Percentiles rank a stretch among this genome's conserved stretches.
Evolutionary conservation across 2,888 invertebrate species (phyloP).

Genomic region (Seladonia tumulorum): DNA sequence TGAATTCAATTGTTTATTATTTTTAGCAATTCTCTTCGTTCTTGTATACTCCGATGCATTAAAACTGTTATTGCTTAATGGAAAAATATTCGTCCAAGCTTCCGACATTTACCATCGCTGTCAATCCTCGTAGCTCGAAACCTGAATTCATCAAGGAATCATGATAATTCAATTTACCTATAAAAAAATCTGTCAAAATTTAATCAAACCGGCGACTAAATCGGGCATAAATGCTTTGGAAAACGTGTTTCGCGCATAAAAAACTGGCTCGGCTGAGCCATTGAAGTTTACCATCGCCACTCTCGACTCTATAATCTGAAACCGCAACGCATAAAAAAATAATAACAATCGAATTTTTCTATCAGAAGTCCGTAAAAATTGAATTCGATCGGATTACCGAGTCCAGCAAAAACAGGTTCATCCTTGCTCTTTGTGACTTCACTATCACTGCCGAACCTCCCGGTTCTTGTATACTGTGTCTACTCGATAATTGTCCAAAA

Average conservation of each 20-base stretch:
- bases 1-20: too few relatives aligned
- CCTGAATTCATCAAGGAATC: not conserved
- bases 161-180: not conserved
- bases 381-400: too few relatives aligned
- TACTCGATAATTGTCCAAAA: too few relatives aligned
- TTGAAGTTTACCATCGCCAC: not conserved
- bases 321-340: not conserved
- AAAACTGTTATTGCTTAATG: too few relatives aligned
- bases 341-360: not conserved
- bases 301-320: not conserved
- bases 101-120: not conserved
- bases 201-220: not conserved
- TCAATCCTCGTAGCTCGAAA: not conserved
- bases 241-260: not conserved
- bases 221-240: not conserved
- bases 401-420: too few relatives aligned
- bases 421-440: too few relatives aligned
- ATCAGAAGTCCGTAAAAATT: too few relatives aligned
- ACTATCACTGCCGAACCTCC: too few relatives aligned
- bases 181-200: not conserved
- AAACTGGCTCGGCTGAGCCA: not conserved
- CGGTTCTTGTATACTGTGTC: too few relatives aligned
- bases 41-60: not conserved
- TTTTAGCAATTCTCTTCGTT: too few relatives aligned
- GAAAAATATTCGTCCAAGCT: too few relatives aligned